Evolutionary conservation across 2,888 invertebrate genomes (phyloP).

Genomic region (Caenorhabditis sp.): DNA sequence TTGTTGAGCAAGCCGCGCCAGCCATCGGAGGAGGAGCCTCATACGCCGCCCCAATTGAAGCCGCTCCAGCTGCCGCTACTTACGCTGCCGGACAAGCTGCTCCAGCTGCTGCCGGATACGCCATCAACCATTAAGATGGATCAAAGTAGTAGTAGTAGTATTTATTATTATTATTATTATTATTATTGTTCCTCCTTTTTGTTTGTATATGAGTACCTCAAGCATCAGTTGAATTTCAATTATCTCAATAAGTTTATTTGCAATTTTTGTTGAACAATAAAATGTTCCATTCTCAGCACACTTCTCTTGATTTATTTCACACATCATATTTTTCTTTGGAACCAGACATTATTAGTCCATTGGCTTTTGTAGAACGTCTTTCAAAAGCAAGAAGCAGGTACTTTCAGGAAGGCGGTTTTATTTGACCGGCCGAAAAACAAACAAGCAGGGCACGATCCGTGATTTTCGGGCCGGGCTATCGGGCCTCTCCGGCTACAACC

Average conservation of each 20-base stretch:
- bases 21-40: constrained; percentile 11
- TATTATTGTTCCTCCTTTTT: background rate
- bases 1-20: constrained; percentile 19
- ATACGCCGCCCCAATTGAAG: constrained; percentile 18
- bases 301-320: background rate
- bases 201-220: constrained; percentile 6
- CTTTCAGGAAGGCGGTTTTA: too few species aligned
- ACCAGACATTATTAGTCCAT: too few species aligned
- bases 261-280: background rate
- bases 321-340: background rate
- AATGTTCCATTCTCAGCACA: background rate
- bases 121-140: background rate
- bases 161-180: too few species aligned
- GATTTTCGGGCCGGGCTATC: too few species aligned
- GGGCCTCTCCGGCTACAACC: too few species aligned
- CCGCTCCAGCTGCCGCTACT: constrained; percentile 22
- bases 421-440: too few species aligned
- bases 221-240: background rate
- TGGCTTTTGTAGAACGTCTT: too few species aligned
- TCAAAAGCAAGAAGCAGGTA: too few species aligned
- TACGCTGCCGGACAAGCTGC: constrained; percentile 23
- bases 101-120: constrained; percentile 24
- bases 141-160: background rate
- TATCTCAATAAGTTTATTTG: constrained; percentile 1
- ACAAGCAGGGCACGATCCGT: too few species aligned